Conservation (phyloP, 2,888 invertebrate species). For the Lasius fuliginosus region DNA sequence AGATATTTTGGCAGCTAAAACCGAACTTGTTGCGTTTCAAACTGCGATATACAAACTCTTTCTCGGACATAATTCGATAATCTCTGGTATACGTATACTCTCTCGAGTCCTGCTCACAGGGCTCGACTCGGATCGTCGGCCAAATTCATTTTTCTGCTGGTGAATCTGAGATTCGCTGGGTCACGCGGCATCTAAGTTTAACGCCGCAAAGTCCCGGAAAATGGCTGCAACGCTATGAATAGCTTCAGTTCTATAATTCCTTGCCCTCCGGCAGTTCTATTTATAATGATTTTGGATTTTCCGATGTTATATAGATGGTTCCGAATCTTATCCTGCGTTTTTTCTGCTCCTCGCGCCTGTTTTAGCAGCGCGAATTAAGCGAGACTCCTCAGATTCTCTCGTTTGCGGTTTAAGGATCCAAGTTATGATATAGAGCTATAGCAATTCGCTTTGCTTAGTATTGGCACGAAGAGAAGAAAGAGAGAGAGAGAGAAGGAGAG, state of each 20-base stretch:
- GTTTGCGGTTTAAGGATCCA: not conserved
- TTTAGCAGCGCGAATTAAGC: not conserved
- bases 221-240: conserved; percentile 83
- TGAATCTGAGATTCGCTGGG: conserved; percentile 67
- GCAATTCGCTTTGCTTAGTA: conserved; percentile 11
- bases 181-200: conserved; percentile 81
- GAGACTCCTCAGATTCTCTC: not conserved
- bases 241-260: conserved; percentile 75
- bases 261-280: conserved; percentile 77
- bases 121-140: conserved; percentile 26
- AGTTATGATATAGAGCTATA: not conserved
- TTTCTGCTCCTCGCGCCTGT: not conserved
- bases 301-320: not conserved
- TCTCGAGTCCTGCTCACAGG: not conserved
- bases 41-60: not conserved
- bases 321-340: conserved; percentile 18
- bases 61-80: not conserved
- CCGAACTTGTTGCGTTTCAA: not conserved
- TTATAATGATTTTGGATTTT: conserved; percentile 71
- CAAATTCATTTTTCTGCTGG: conserved; percentile 69
- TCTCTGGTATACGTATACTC: not conserved
- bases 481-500: not conserved
- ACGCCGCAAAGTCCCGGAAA: conserved; percentile 82
- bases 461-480: conserved; percentile 26
- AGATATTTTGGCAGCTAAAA: not conserved